Evolutionary conservation across 1,140 invertebrate genomes (phyloP), one percentile per base, ranked within the genome.

Genomic region (Drosophila burlai): DNA sequence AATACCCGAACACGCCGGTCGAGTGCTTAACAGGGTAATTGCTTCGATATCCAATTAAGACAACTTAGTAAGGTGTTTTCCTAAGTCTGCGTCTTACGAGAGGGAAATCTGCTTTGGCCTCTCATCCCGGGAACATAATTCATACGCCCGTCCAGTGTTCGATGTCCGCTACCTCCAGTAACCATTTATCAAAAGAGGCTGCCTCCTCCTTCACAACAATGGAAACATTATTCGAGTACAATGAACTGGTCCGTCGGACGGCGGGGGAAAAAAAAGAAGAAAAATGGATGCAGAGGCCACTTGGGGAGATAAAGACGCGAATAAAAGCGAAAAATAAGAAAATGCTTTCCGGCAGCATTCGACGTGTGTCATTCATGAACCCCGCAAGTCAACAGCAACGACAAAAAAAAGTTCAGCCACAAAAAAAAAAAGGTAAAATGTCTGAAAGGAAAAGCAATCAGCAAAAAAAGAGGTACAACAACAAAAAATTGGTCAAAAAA

Each of bases 331-430:
- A 26, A 55, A 55, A 42, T 63, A 78, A 69, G 67, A 75, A 86
- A 87, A 76, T 77, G 63, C 45, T 79, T 83, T 72, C 73, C 86
- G 74, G 84, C 76, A 77, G 61, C 61, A 49, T 52, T 78, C 65
- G 74, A 81, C 74, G 82, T 84, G 75, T 81, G 69, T 65, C 83
- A 82, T 72, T 86, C 83, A 81, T 54, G 58, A 54, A 29, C 26
- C 21, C 26, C 65, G 6, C n/a, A 54, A 54, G 15, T 3, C 24
- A 24, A 10, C 34, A 38, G 15, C 34, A 24, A 16, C 9, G 13
- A 52, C 18, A 26, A 47, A 80, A 66, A 59, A 66, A 59, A 76
- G 55, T 67, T 54, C 36, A 54, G 26, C 18, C 55, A 50, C 13
- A 5, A 26, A 29, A 65, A 72, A 63, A 68, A 68, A 72, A 63